phyloP scores from a whole-genome alignment of 2,113 vertebrate species.

The Siphamia tubifer region DNA sequence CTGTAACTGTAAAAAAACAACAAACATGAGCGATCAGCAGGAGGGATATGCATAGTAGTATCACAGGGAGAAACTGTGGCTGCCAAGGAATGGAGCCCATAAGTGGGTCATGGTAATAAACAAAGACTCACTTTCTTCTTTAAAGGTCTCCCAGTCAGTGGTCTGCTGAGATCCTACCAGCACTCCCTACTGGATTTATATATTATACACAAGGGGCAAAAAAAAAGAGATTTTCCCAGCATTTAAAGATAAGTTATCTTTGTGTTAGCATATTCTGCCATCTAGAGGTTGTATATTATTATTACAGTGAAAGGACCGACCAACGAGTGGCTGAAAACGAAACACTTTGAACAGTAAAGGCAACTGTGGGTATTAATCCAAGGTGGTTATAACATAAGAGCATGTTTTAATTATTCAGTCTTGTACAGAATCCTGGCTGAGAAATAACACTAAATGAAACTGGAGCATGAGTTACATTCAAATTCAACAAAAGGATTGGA shows the following conservation, averaged over 20 bases:
- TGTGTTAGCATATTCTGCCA: constrained; percentile 39
- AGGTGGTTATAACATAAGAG: too few species aligned
- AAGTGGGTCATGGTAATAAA: constrained; percentile 35
- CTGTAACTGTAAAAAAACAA: too few species aligned
- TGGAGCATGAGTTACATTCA: too few species aligned
- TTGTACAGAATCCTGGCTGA: neutral
- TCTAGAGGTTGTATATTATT: constrained; percentile 4
- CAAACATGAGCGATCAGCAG: neutral
- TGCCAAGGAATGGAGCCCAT: constrained; percentile 25
- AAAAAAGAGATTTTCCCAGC: too few species aligned
- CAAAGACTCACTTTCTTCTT: constrained; percentile 42
- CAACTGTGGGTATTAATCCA: too few species aligned
- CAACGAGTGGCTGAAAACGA: neutral
- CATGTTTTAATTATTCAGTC: too few species aligned
- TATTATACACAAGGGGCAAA: neutral
- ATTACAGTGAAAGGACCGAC: neutral
- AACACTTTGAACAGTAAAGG: too few species aligned
- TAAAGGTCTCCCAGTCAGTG: constrained; percentile 4
- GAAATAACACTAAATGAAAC: neutral
- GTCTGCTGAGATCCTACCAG: neutral
- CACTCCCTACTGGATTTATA: neutral
- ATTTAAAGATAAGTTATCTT: too few species aligned
- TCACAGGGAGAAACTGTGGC: neutral
- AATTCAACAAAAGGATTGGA: too few species aligned
- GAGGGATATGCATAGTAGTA: neutral